A percentile compares a stretch with the other conserved stretches of the same genome.
These are phyloP conservation scores for Clinocottus analis DNA, from an alignment of 2,113 vertebrate species.

Conservation along the genomic window DNA sequence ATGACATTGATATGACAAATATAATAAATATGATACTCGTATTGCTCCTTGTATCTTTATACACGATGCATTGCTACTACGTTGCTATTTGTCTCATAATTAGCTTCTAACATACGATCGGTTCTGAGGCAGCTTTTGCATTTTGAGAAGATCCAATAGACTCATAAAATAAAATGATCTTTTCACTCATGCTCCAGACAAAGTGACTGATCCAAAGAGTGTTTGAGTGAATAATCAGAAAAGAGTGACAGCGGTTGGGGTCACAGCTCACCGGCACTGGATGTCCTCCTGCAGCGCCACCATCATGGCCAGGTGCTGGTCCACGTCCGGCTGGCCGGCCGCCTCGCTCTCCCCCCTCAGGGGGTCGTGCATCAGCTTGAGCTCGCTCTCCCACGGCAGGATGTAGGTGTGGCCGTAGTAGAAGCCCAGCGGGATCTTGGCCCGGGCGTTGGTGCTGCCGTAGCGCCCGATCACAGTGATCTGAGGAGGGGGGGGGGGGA, in stretches of 20 bases:
- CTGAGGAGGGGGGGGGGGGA: conserved; percentile 69
- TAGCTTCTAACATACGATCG: background rate
- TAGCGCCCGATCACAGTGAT: conserved; percentile 99
- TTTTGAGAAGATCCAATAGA: background rate
- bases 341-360: conserved; percentile 92
- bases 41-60: no score
- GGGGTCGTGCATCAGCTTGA: conserved; percentile 97
- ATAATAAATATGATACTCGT: no score
- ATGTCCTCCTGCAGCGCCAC: conserved; percentile 97
- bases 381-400: conserved; percentile 96
- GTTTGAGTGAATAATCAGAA: no score
- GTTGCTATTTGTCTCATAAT: no score
- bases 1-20: no score
- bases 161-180: background rate
- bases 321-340: conserved; percentile 92
- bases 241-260: no score
- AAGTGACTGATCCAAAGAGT: no score
- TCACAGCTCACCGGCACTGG: conserved; percentile 99
- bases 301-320: conserved; percentile 98
- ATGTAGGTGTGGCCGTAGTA: conserved; percentile 99
- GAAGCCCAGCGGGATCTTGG: conserved; percentile 97
- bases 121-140: background rate
- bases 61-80: no score
- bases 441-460: conserved; percentile 97
- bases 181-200: no score